Evolutionary conservation across 2,797 vertebrate species (phyloP), one percentile per base, ranked within the genome.

Genomic region (Acrocephalus scirpaceus): DNA sequence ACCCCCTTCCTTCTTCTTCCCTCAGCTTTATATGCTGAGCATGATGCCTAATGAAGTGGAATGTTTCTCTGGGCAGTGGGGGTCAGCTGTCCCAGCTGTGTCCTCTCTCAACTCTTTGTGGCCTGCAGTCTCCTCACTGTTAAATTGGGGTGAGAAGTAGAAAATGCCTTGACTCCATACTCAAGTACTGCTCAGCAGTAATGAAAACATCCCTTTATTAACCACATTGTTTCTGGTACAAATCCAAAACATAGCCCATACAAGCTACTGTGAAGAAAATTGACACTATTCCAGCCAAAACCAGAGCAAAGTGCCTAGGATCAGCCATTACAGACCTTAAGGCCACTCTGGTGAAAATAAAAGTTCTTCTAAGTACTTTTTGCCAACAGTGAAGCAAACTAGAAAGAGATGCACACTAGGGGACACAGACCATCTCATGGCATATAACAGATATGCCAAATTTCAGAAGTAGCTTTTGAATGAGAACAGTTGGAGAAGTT

Each of bases 321-420:
- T 47, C 72, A 80, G 69, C 38, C 66, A 78, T 74, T 74, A 87
- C 11, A 69, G 69, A 82, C 45, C n/a, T 36, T 53, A 76, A 84
- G 67, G 73, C 86, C 70, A 58, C 36, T 58, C 56, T n/a, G 38
- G 45, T 45, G 50, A 86, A 93, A 94, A 93, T 65, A 92, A 74
- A 92, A 94, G 47, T 83, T 83, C 42, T 78, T 69, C 40, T 71
- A 76, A 87, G 77, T 70, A 79, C 42, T 90, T 65, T 83, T 91
- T 66, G 47, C 38, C 34, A 91, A 47, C 25, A 88, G 58, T 38
- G 58, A 61, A 80, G 50, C 9, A 23, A 88, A 89, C n/a, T 2
- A 3, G n/a, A 58, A 79, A 80, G 65, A 83, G 10, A 18, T 50
- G 50, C 40, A 26, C 42, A 32, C 83, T 8, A 80, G 44, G 20